These are phyloP conservation scores for Aplocera efformata DNA, from an alignment of 2,888 invertebrate genomes.

Conservation along the genomic window DNA sequence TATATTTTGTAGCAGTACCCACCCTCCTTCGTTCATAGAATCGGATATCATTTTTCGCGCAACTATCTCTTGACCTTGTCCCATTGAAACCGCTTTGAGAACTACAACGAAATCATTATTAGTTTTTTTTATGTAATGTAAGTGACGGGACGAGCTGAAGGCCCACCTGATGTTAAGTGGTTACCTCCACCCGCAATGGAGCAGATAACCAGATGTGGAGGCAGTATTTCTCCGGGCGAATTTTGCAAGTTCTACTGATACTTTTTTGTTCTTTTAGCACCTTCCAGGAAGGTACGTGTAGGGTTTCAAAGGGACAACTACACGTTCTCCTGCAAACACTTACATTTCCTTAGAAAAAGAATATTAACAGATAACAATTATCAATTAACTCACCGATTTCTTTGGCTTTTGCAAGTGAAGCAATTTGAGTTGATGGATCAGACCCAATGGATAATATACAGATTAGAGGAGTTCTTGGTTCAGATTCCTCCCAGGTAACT, in stretches of 20 bases:
- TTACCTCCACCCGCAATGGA: too few species aligned
- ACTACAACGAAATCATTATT: slow-evolving; percentile 58
- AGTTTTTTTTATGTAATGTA: neutral
- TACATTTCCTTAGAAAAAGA: too few species aligned
- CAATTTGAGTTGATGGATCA: slow-evolving; percentile 97
- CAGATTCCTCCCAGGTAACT: slow-evolving; percentile 93
- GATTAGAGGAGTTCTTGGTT: slow-evolving; percentile 92
- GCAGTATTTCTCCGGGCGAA: too few species aligned
- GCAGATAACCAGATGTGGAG: too few species aligned
- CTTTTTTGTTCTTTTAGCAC: too few species aligned
- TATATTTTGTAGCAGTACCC: slow-evolving; percentile 97
- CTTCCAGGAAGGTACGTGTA: too few species aligned
- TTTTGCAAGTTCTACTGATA: too few species aligned
- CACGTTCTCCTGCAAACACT: too few species aligned
- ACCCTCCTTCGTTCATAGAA: slow-evolving; percentile 90
- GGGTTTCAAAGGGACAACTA: too few species aligned
- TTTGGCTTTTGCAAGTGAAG: slow-evolving; percentile 90
- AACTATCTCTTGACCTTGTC: slow-evolving; percentile 95
- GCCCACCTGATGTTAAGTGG: too few species aligned
- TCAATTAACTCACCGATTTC: slow-evolving; percentile 84
- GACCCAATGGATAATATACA: slow-evolving; percentile 97
- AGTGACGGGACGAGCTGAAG: too few species aligned
- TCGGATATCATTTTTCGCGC: slow-evolving; percentile 91
- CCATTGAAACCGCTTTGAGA: slow-evolving; percentile 95
- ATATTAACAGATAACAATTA: too few species aligned